A percentile compares a stretch with the other conserved stretches of the same genome.
phyloP scores from a whole-genome alignment of 2,888 invertebrate genomes.

The Drosophila kanekoi region DNA sequence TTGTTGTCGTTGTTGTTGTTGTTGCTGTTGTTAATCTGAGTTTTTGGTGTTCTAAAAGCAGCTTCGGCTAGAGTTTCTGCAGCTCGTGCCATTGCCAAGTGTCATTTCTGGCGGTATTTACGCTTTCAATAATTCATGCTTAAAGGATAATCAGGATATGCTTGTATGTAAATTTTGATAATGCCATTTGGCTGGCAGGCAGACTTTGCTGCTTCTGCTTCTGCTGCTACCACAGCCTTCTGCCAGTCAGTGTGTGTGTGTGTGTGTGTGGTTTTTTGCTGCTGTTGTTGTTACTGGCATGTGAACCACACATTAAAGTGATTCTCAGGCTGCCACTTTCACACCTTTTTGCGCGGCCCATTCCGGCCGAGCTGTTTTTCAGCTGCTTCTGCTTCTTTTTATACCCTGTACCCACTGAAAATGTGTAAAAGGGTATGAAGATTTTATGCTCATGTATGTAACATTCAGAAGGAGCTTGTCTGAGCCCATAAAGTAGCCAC shows the following conservation, averaged over 20 bases:
- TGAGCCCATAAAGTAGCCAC: too few relatives aligned
- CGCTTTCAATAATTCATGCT: slow-evolving; percentile 82
- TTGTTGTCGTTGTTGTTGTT: slow-evolving; percentile 8
- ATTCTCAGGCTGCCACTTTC: slow-evolving; percentile 50
- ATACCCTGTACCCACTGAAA: too few relatives aligned
- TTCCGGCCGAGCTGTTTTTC: slow-evolving; percentile 23
- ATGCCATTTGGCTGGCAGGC: slow-evolving; percentile 70
- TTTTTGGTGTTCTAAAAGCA: slow-evolving; percentile 42
- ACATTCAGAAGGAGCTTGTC: too few relatives aligned
- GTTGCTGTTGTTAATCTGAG: slow-evolving; percentile 16
- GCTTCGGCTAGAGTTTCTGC: slow-evolving; percentile 17
- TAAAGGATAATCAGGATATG: slow-evolving; percentile 81
- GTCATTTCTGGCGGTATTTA: slow-evolving; percentile 74
- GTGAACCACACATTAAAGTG: slow-evolving; percentile 29
- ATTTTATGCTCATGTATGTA: too few relatives aligned
- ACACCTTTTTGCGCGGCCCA: slow-evolving; percentile 61
- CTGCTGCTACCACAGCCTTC: not conserved
- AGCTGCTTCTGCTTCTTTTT: too few relatives aligned
- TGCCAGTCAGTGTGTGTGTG: slow-evolving; percentile 1
- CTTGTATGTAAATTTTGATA: slow-evolving; percentile 80
- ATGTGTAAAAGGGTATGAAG: too few relatives aligned
- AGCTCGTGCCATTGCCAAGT: slow-evolving; percentile 38
- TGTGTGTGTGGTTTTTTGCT: slow-evolving; percentile 1
- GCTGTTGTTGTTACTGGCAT: slow-evolving; percentile 10
- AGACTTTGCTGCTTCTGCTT: slow-evolving; percentile 4